Base-by-base conservation (phyloP, 2,797 vertebrate species). In the Danionella dracula region DNA sequence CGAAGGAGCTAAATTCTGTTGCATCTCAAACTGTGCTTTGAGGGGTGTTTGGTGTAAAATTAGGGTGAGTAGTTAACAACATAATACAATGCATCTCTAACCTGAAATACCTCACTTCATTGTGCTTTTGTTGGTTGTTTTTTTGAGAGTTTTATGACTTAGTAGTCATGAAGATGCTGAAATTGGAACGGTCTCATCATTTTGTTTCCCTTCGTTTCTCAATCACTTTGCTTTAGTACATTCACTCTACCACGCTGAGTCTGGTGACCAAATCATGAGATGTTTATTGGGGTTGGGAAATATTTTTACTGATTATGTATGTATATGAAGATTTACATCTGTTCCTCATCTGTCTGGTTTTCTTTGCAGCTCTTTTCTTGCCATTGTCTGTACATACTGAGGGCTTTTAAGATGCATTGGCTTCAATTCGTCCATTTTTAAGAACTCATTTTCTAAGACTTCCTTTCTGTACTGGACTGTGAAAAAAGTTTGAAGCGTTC, bases 261-360 rank as follows among this genome's bases (percentile, higher is more conserved):
- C 86, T 75, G 83, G 82, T 90, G 89, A 91, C 89, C 89, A 91
- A 91, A 92, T 90, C 83, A 78, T 48, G 82, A 87, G 81, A 85
- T 82, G 81, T 78, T 87, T 83, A 84, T 73, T 37, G 85, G 82
- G 82, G 83, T 86, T 89, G 85, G 85, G 81, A 88, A 83, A 86
- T 88, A 83, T 87, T 87, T 87, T 85, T 81, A 87, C 80, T 80
- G 77, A 81, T 76, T 67, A 79, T 87, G 6, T 27, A 76, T 89
- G 82, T 89, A 88, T 89, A 85, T 88, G 84, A 83, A 84, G 83
- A 82, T 87, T 83, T 71, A 53, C 78, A 68, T 83, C 83, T 41
- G 73, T 64, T 68, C 78, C 84, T 81, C 27, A 78, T 68, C 23
- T 34, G 49, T 20, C 78, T 63, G 77, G 80, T 77, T 65, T 78